Evolutionary conservation across 1,140 invertebrate species (phyloP).

Genomic region (Bombus breviceps): DNA sequence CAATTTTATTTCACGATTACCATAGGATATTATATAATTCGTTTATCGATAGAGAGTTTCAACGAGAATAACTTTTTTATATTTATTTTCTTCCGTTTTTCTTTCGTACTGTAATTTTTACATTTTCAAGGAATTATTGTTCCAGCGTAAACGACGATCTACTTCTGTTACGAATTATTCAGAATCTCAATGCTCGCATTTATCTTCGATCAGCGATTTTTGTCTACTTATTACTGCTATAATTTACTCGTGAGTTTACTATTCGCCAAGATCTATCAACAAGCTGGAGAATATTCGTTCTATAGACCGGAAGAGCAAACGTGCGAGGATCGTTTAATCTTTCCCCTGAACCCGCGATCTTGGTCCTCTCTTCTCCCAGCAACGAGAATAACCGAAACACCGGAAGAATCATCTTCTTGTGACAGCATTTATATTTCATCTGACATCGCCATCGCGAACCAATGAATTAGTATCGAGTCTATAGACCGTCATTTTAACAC

Average conservation of each 20-base stretch:
- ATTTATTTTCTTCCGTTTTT: not conserved
- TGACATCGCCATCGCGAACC: not conserved
- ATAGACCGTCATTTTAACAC: not conserved
- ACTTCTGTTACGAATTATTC: not conserved
- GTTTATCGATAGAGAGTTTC: not conserved
- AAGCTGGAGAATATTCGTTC: not conserved
- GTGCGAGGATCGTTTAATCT: not conserved
- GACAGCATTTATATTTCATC: not conserved
- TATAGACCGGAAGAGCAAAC: not conserved
- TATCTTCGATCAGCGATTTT: not conserved
- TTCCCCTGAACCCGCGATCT: not conserved
- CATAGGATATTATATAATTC: not conserved
- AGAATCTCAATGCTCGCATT: not conserved
- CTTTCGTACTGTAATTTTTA: too few species aligned
- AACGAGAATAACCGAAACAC: constrained; percentile 4
- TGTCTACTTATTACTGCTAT: not conserved
- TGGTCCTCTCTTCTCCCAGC: not conserved
- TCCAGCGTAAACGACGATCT: not conserved
- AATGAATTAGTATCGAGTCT: constrained; percentile 6
- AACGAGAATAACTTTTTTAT: not conserved
- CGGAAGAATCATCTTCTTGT: constrained; percentile 3
- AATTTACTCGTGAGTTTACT: not conserved
- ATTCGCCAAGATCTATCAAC: not conserved
- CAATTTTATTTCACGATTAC: not conserved
- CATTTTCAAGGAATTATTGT: not conserved